These are phyloP conservation scores for Potamarius usumacintae DNA, from an alignment of 2,113 vertebrate species.

Conservation along the genomic window DNA sequence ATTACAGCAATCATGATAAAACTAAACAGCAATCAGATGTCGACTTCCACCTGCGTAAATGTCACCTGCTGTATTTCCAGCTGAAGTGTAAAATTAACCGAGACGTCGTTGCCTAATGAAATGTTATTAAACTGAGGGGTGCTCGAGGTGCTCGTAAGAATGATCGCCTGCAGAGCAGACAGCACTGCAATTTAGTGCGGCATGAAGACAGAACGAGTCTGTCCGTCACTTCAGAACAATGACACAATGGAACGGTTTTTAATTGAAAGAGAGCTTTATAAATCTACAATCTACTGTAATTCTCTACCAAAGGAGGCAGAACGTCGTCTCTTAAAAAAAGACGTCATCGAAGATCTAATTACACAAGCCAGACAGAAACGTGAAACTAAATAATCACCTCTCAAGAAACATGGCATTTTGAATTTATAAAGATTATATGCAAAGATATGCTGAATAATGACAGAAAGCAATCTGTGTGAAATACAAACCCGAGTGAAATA, in stretches of 20 bases:
- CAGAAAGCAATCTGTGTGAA: background rate
- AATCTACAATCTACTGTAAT: background rate
- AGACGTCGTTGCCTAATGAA: background rate
- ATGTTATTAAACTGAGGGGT: background rate
- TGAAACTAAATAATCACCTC: background rate
- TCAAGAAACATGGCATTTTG: background rate
- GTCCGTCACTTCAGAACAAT: background rate
- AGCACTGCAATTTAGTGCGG: background rate
- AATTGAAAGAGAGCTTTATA: no score
- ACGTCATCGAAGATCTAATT: background rate
- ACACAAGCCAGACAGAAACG: background rate
- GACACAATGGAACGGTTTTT: background rate
- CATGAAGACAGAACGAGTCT: background rate
- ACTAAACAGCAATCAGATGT: background rate
- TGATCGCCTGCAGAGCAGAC: background rate
- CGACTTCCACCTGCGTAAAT: background rate
- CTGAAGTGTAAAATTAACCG: background rate
- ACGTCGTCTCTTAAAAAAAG: background rate
- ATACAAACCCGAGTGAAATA: background rate
- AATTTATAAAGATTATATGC: background rate
- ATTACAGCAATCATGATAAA: slow-evolving; percentile 1
- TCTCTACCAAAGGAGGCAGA: background rate
- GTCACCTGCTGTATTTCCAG: background rate
- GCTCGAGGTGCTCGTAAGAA: background rate
- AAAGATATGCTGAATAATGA: background rate